These are phyloP conservation scores for Eupeodes corollae DNA, from an alignment of 1,140 invertebrate genomes.

Conservation along the genomic window DNA sequence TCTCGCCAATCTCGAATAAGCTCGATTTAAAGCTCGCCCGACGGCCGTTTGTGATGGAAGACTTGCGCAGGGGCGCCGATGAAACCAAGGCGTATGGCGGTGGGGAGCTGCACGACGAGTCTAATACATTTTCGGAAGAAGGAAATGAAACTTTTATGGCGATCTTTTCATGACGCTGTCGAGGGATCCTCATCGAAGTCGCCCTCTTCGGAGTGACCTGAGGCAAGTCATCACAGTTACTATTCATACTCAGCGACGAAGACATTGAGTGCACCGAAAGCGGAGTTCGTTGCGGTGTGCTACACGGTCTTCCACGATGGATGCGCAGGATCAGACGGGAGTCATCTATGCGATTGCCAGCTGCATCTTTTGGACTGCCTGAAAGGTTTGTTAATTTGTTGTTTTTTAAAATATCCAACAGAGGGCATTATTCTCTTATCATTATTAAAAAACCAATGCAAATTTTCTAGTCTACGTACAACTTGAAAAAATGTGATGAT, in stretches of 20 bases:
- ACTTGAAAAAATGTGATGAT: too few species aligned
- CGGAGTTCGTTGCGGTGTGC: conserved; percentile 23
- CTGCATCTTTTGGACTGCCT: conserved; percentile 30
- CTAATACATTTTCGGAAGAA: conserved; percentile 56
- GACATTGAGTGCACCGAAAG: conserved; percentile 34
- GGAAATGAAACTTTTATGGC: conserved; percentile 75
- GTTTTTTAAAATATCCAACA: neutral
- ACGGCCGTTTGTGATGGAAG: conserved; percentile 12
- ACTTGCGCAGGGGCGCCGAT: conserved; percentile 14
- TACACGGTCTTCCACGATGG: conserved; percentile 55
- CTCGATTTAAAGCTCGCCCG: conserved; percentile 26
- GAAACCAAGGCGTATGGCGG: conserved; percentile 44
- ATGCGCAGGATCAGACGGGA: conserved; percentile 83
- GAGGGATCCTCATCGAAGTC: conserved; percentile 41
- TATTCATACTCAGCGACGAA: conserved; percentile 31
- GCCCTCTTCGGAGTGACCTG: conserved; percentile 18
- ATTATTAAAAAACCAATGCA: too few species aligned
- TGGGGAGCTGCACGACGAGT: conserved; percentile 38
- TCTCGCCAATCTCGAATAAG: conserved; percentile 31
- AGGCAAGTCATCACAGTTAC: conserved; percentile 19
- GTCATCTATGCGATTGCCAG: conserved; percentile 63
- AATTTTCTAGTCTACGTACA: too few species aligned
- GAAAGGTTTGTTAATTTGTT: conserved; percentile 10
- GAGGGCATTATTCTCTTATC: too few species aligned
- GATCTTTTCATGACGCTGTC: conserved; percentile 57